Evolutionary conservation across 2,888 invertebrate genomes (phyloP), one percentile per base, ranked within the genome.

Genomic region (Cenopis cana): DNA sequence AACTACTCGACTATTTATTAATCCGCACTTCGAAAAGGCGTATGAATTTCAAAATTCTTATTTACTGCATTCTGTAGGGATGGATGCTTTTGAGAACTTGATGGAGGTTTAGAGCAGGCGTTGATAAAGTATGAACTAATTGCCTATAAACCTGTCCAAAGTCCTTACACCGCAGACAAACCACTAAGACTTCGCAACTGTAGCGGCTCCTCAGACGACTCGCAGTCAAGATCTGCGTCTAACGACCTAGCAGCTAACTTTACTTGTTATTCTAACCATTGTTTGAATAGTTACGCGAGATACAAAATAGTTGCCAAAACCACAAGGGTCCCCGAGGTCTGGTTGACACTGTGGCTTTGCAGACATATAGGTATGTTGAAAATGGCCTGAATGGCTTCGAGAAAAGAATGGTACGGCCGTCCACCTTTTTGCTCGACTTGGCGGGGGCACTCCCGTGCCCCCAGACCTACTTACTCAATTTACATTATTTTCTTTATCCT

Each of bases 241-340:
- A 60, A 56, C 56, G 56, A 68, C n/a, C 68, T 29, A 60, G 29
- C 60, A 12, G 54, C 52, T 54, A 68, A 68, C 60, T 68, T 57
- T 12, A 46, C 49, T 57, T 36, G 65, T 57, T 61, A 68, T 61
- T 54, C 60, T 46, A 54, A 50, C 54, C 68, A 68, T 68, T 61
- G 68, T 68, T 68, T 14, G 33, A 46, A 68, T 66, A 56, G 65
- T 66, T 61, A 50, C 24, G 12, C 56, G 67, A 33, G 52, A 24
- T 20, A 10, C 52, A 20, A 54, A 12, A 41, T 52, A 65, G 52
- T 65, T 65, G 12, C 36, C 38, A 41, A 52, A 59, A 52, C 57
- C 50, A 29, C 33, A 20, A 9, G 36, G 59, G 11, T 14, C 14
- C 46, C 14, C n/a, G 46, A 46, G 46, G n/a, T n/a, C 46, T 4